Base-by-base conservation (phyloP, 2,888 invertebrate species). In the Erebia ligea region DNA sequence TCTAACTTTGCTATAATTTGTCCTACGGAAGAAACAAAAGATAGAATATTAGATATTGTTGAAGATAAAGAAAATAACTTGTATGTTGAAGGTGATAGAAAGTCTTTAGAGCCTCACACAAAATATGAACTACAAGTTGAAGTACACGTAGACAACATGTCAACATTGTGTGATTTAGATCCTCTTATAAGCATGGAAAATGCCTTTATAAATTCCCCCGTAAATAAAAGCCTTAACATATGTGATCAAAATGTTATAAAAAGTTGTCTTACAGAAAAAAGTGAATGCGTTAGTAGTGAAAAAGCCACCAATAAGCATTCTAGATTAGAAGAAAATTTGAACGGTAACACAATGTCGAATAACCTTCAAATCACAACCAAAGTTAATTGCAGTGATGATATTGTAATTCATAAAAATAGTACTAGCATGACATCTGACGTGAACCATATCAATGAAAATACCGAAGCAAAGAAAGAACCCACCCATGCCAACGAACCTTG, bases 381-480 rank as follows among this genome's bases (percentile, higher is more conserved):
- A 58, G 34, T 58, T 34, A n/a, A 34, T 34, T 9, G 2, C 9
- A 15, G n/a, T 40, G 17, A 61, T 10, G 40, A 61, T 42, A 61
- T 19, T 13, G 17, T 11, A 42, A 11, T 11, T 19, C 10, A 61
- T 3, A 42, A 19, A 17, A 9, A 34, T 15, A 17, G n/a, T 11
- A 40, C 40, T n/a, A n/a, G 42, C 17, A 59, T n/a, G 58, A 17
- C 17, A 40, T 59, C 8, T n/a, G 40, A 45, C 17, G 1, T 11
- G 3, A 61, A 11, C 61, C 17, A 17, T 40, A 59, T 59, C 40
- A 40, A 59, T 17, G 59, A 40, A 59, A 61, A 19, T 61, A 61
- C 42, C 10, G 42, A 17, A 42, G 1, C 42, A 6, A 5, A 61
- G 6, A 45, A 13, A 17, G 4, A 15, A 59, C 10, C 40, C 11